Base-by-base conservation (phyloP, 1,140 invertebrate genomes). In the Bombus waltoni region DNA sequence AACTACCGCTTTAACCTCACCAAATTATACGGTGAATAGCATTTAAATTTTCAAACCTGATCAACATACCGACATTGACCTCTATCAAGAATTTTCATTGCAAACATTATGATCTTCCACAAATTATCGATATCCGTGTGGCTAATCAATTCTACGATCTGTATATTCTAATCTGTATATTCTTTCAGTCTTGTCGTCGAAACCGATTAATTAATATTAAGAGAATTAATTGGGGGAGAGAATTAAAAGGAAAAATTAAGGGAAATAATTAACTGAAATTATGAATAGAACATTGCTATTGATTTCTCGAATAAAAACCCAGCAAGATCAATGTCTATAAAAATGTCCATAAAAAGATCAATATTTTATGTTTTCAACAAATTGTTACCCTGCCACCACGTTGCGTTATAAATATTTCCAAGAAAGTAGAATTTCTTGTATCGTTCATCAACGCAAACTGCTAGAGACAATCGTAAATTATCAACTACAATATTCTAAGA, bases 1-100 rank as follows among this genome's bases (percentile, higher is more conserved):
- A 57, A 53, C 28, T 70, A 77, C 42, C 44, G 38, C 68, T 42
- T 68, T 53, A 66, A 40, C 42, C 1, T 68, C 25, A 22, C 42
- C 53, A 44, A 57, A 68, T 68, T 83, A 38, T 68, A 66, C 42
- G 2, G 28, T 6, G 25, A 83, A 44, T 42, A 57, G 42, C 44
- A 70, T 53, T 76, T 53, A 25, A 68, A 83, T 76, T 68, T 42
- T 32, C 62, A 18, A 47, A 22, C 5, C 8, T 15, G 28, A 57
- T 75, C 38, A 9, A 70, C 77, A 70, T 22, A 4, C 18, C 28
- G 42, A 84, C 68, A 62, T 62, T 76, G 68, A 80, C 68, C 76
- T n/a, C 13, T 3, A 38, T 13, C 10, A 11, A 11, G 2, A 18
- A 47, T 47, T 59, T 38, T n/a, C 4, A 44, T 18, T 38, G 9